A percentile compares a stretch with the other conserved stretches of the same genome.
Evolutionary conservation across 2,797 vertebrate genomes (phyloP).

Genomic region (Perdix hodgsoniae): DNA sequence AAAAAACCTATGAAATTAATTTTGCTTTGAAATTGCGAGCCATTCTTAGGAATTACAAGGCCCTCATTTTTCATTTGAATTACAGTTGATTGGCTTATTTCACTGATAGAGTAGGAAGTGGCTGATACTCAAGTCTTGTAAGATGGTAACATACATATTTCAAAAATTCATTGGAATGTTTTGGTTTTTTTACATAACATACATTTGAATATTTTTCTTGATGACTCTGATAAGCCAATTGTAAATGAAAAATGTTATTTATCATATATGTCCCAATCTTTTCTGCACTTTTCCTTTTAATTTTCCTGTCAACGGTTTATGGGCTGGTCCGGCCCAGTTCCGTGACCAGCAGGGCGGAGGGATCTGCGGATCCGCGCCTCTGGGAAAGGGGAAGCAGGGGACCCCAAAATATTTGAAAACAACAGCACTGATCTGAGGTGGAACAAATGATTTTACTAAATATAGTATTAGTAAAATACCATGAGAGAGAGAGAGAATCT

Average conservation of each 20-base stretch:
- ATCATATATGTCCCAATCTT: neutral
- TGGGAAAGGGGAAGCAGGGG: too few relatives aligned
- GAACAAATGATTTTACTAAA: too few relatives aligned
- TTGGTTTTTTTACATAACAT: neutral
- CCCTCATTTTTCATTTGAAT: neutral
- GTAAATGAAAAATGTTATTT: neutral
- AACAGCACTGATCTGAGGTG: too few relatives aligned
- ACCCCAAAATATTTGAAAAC: too few relatives aligned
- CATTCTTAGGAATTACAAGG: neutral
- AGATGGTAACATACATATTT: neutral
- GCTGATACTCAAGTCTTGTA: neutral
- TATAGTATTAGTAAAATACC: too few relatives aligned
- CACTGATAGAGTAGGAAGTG: neutral
- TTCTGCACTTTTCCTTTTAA: neutral
- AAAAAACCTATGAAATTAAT: neutral
- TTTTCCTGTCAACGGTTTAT: too few relatives aligned
- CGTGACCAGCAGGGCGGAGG: too few relatives aligned
- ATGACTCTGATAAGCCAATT: neutral
- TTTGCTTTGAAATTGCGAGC: slow-evolving; percentile 22
- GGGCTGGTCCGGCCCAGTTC: too few relatives aligned
- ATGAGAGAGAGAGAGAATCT: too few relatives aligned
- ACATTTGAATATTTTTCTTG: neutral
- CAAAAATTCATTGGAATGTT: neutral
- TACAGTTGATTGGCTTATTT: neutral
- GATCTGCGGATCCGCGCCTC: too few relatives aligned